Conservation (phyloP, 92 coral and sea anemone genomes). For the Phenganax stokvisi region DNA sequence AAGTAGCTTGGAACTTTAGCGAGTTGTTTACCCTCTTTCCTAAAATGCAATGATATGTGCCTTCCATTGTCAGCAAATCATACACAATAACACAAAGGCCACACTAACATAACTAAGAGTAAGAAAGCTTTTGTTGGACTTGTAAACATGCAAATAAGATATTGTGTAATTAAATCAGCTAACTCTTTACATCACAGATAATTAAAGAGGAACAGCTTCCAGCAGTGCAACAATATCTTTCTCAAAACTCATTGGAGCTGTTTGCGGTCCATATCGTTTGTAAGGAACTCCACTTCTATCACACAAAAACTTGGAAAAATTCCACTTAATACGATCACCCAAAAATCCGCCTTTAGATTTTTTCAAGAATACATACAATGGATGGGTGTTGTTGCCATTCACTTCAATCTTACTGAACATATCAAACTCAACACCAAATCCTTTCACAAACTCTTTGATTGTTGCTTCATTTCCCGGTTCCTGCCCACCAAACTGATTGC, state of each 20-base stretch:
- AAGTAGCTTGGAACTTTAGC: too few species aligned
- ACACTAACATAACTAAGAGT: neutral
- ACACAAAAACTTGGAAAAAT: constrained; percentile 89
- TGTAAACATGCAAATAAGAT: too few species aligned
- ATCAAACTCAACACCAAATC: constrained; percentile 73
- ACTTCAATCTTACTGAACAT: constrained; percentile 90
- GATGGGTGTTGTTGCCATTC: constrained; percentile 75
- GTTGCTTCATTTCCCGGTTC: constrained; percentile 75
- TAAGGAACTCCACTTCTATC: constrained; percentile 77
- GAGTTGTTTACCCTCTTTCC: too few species aligned
- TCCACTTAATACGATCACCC: constrained; percentile 86
- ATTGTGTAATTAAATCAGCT: too few species aligned
- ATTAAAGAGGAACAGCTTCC: constrained; percentile 28
- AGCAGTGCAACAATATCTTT: constrained; percentile 78
- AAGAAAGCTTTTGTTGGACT: too few species aligned
- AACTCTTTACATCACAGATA: too few species aligned
- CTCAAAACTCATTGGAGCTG: constrained; percentile 63
- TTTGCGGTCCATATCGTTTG: constrained; percentile 79
- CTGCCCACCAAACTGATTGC: constrained; percentile 89
- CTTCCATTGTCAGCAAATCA: neutral
- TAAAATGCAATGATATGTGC: too few species aligned
- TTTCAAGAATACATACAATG: constrained; percentile 77
- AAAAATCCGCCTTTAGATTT: constrained; percentile 75
- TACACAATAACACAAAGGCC: neutral
- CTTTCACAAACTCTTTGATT: constrained; percentile 84